Evolutionary conservation across 35 echinoderm and acorn worm genomes (phyloP).

Genomic region (Amphiura filiformis): DNA sequence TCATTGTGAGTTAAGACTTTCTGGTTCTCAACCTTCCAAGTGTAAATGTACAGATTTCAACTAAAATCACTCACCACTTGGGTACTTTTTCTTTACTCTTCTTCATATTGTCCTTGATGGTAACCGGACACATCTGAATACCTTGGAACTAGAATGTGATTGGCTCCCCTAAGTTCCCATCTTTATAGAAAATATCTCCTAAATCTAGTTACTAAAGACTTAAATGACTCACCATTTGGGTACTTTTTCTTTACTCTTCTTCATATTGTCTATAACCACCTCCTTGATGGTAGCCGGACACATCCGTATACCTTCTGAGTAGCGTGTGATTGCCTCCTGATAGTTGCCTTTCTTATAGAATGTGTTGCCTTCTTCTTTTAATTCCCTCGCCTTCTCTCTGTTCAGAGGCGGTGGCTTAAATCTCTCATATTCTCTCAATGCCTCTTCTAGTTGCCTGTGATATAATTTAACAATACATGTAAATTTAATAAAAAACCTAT

Average conservation of each 20-base stretch:
- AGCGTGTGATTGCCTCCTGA: constrained; percentile 16
- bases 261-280: background rate
- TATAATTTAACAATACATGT: background rate
- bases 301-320: constrained; percentile 11
- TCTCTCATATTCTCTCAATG: constrained; percentile 17
- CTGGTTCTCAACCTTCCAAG: too few species aligned
- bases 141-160: too few species aligned
- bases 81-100: too few species aligned
- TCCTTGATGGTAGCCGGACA: constrained; percentile 10
- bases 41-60: too few species aligned
- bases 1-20: too few species aligned
- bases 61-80: too few species aligned
- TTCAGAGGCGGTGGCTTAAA: background rate
- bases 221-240: constrained; percentile 11
- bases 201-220: too few species aligned
- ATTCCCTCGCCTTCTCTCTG: background rate
- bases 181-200: constrained; percentile 25
- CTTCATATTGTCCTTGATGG: too few species aligned
- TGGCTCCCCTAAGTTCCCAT: too few species aligned
- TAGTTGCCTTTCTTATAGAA: constrained; percentile 18
- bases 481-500: background rate
- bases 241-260: background rate
- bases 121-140: too few species aligned
- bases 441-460: constrained; percentile 15
- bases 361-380: constrained; percentile 37